Evolutionary conservation across 2,113 vertebrate species (phyloP).

Genomic region (Anoura caudifer): DNA sequence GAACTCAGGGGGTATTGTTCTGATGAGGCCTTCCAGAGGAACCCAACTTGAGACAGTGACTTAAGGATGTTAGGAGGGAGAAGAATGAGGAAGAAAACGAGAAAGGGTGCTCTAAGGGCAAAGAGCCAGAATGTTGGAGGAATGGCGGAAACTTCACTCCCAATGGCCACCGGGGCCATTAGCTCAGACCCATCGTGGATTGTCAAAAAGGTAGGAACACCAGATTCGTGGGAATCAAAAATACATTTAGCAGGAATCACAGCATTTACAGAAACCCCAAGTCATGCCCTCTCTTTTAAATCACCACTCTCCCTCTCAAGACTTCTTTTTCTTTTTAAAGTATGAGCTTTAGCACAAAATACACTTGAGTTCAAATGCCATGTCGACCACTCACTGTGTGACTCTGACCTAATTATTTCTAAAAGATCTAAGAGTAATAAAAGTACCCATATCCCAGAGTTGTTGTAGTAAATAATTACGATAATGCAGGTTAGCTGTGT

Average conservation of each 20-base stretch:
- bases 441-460: neutral
- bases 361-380: slow-evolving; percentile 14
- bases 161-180: neutral
- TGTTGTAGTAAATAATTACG: neutral
- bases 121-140: neutral
- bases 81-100: neutral
- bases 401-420: neutral
- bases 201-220: neutral
- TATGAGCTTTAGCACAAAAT: neutral
- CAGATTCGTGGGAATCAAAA: neutral
- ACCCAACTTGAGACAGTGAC: neutral
- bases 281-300: neutral
- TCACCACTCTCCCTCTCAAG: neutral
- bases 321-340: neutral
- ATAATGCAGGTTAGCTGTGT: neutral
- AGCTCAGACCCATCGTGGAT: neutral
- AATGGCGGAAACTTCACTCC: neutral
- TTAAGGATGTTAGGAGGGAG: neutral
- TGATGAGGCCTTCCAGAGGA: neutral
- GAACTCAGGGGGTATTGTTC: neutral
- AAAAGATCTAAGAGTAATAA: neutral
- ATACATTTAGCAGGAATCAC: neutral
- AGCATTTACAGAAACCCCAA: neutral
- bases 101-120: neutral
- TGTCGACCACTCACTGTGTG: neutral